These are phyloP conservation scores for Sminthurides aquaticus DNA, from an alignment of 2,888 invertebrate species.

Conservation along the genomic window DNA sequence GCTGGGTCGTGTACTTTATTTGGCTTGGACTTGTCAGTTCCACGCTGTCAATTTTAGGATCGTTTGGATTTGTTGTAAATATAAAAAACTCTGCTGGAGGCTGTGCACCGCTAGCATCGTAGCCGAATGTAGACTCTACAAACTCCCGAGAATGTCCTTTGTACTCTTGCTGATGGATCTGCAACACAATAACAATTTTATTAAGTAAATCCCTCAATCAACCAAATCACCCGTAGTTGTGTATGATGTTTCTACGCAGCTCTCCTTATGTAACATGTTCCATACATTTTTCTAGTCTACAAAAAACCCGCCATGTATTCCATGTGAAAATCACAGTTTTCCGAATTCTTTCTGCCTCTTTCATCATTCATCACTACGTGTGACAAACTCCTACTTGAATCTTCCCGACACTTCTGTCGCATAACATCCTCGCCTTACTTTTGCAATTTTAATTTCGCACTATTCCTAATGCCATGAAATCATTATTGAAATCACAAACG, in stretches of 20 bases:
- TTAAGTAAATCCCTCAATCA: constrained; percentile 3
- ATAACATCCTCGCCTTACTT: too few species aligned
- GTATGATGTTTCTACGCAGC: too few species aligned
- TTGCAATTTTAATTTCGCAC: too few species aligned
- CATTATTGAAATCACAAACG: too few species aligned
- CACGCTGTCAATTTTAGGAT: constrained; percentile 42
- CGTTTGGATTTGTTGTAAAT: constrained; percentile 38
- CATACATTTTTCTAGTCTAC: neutral
- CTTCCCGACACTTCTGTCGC: too few species aligned
- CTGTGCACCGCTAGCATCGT: constrained; percentile 37
- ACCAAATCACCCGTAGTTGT: neutral
- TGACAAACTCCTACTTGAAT: too few species aligned
- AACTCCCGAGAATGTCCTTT: constrained; percentile 40
- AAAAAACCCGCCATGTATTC: neutral
- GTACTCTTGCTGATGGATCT: constrained; percentile 43
- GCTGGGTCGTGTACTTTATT: constrained; percentile 38
- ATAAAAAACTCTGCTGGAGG: constrained; percentile 42
- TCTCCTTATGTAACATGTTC: too few species aligned
- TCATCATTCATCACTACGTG: too few species aligned
- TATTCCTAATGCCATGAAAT: too few species aligned
- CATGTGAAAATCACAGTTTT: neutral
- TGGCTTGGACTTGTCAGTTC: constrained; percentile 41
- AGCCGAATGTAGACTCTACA: constrained; percentile 42
- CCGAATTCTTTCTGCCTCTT: neutral
- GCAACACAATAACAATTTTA: constrained; percentile 2